These are phyloP conservation scores for Dynastes hyllus DNA, from an alignment of 2,888 invertebrate genomes.

Conservation along the genomic window DNA sequence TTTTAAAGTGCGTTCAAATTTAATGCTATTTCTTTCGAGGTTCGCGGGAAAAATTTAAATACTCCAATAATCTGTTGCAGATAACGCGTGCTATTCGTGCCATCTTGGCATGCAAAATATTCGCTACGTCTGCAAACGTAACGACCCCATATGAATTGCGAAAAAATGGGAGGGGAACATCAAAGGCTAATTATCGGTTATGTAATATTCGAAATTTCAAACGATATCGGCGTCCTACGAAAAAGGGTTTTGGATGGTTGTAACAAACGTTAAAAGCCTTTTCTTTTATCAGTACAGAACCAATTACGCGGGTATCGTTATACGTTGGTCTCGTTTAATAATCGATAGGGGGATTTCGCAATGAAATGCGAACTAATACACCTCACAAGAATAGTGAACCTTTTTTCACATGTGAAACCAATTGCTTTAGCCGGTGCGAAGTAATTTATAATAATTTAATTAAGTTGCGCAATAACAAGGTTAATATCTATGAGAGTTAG, in stretches of 20 bases:
- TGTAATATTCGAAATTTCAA: constrained; percentile 19
- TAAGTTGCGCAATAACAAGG: constrained; percentile 15
- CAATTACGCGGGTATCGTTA: constrained; percentile 7
- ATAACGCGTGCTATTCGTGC: constrained; percentile 3
- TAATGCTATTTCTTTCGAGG: constrained; percentile 7
- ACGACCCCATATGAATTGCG: constrained; percentile 12
- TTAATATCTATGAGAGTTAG: neutral
- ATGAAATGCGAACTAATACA: neutral
- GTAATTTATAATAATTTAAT: constrained; percentile 30
- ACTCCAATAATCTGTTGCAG: constrained; percentile 1
- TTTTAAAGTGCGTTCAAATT: constrained; percentile 1
- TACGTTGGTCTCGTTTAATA: neutral
- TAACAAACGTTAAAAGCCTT: constrained; percentile 21
- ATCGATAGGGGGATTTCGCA: neutral
- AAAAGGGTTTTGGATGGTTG: constrained; percentile 26
- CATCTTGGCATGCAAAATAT: constrained; percentile 21
- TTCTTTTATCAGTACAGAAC: constrained; percentile 1
- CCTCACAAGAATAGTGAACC: constrained; percentile 5
- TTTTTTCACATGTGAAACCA: constrained; percentile 10
- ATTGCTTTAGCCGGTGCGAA: constrained; percentile 3
- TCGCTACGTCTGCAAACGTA: neutral
- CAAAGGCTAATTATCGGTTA: constrained; percentile 26
- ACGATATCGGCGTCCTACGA: constrained; percentile 3
- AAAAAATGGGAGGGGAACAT: constrained; percentile 39
- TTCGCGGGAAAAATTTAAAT: constrained; percentile 6